Evolutionary conservation across 2,113 vertebrate genomes (phyloP).

Genomic region (Tychaedon coryphoeus): DNA sequence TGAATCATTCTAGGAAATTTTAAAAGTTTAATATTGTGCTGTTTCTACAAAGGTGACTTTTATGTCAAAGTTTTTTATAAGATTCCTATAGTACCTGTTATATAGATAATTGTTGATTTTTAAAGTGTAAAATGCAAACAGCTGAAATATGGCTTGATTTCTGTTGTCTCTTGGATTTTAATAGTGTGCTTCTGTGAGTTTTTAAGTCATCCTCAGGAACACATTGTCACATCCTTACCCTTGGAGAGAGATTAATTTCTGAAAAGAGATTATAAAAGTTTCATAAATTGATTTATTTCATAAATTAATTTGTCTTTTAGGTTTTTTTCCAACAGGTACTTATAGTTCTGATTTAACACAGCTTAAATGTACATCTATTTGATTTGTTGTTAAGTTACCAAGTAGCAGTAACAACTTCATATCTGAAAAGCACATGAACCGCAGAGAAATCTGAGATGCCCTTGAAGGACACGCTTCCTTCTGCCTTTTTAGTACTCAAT

Average conservation of each 20-base stretch:
- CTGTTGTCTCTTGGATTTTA: neutral
- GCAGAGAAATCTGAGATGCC: neutral
- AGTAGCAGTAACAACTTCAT: neutral
- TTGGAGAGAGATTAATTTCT: neutral
- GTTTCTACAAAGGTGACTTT: neutral
- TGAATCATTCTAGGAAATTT: neutral
- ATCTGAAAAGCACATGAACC: neutral
- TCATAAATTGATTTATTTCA: neutral
- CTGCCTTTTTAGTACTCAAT: neutral
- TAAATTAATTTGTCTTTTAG: neutral
- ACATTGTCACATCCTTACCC: neutral
- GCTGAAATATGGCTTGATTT: neutral
- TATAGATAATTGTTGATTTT: neutral
- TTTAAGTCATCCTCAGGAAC: neutral
- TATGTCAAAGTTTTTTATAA: neutral
- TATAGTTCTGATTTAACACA: neutral
- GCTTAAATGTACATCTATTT: neutral
- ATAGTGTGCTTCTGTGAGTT: neutral
- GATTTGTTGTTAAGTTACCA: neutral
- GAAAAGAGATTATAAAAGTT: neutral
- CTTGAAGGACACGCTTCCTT: accelerated
- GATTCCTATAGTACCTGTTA: neutral
- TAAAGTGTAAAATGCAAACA: neutral
- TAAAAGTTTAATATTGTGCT: neutral
- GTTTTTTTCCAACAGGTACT: neutral